These are phyloP conservation scores for Euwallacea similis DNA, from an alignment of 1,140 invertebrate genomes.

Conservation along the genomic window DNA sequence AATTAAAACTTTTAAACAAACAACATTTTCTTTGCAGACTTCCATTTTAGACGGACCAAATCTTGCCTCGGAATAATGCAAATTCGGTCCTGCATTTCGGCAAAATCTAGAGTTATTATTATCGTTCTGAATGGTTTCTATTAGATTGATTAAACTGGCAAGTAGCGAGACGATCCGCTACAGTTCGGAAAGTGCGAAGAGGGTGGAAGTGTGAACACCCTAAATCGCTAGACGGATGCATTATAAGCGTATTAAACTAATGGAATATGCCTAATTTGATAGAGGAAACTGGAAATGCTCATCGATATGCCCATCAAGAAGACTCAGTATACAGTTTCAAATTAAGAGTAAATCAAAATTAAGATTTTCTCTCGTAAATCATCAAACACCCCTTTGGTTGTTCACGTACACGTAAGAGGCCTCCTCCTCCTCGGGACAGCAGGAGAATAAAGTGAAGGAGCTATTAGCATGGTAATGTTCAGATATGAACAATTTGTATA, in stretches of 20 bases:
- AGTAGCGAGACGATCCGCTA: conserved; percentile 24
- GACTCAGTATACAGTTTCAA: too few species aligned
- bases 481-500: conserved; percentile 54
- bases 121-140: conserved; percentile 40
- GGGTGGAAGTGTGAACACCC: conserved; percentile 22
- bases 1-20: not conserved
- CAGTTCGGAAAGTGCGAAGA: conserved; percentile 26
- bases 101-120: conserved; percentile 41
- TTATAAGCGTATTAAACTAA: conserved; percentile 32
- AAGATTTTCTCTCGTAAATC: too few species aligned
- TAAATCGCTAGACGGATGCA: conserved; percentile 17
- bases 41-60: too few species aligned
- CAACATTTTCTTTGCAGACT: not conserved
- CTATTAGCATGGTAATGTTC: conserved; percentile 53
- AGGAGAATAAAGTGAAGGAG: conserved; percentile 50
- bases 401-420: too few species aligned
- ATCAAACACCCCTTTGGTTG: too few species aligned
- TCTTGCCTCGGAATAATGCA: not conserved
- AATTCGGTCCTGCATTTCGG: conserved; percentile 14
- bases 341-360: too few species aligned
- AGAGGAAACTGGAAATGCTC: not conserved
- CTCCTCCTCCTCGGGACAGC: conserved; percentile 38
- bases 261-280: conserved; percentile 16
- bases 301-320: not conserved
- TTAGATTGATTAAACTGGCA: conserved; percentile 47